Conservation (phyloP, 2,113 vertebrate species). For the Todiramphus chloris region DNA sequence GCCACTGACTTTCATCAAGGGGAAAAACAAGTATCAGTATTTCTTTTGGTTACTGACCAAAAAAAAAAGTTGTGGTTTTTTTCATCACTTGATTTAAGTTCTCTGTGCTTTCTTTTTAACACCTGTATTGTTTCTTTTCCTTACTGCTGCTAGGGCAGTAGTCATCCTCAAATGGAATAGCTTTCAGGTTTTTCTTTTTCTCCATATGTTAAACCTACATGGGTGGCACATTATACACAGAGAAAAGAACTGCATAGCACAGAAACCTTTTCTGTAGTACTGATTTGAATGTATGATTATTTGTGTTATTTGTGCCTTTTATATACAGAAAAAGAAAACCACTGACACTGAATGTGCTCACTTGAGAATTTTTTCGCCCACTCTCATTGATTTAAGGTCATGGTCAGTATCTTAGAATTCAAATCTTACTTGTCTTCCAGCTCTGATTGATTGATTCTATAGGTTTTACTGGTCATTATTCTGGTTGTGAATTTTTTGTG, state of each 20-base stretch:
- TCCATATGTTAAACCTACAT: background rate
- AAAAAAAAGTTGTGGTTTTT: background rate
- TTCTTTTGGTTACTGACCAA: background rate
- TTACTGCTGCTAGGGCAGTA: background rate
- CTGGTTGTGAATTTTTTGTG: background rate
- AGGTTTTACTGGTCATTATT: background rate
- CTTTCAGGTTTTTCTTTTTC: background rate
- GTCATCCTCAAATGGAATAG: background rate
- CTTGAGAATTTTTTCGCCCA: background rate
- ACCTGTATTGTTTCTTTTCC: background rate
- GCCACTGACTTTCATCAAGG: background rate
- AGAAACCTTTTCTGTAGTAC: background rate
- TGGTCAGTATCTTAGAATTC: conserved; percentile 1
- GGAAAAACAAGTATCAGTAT: background rate
- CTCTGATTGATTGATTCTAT: conserved; percentile 10
- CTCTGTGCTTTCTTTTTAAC: background rate
- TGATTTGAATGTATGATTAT: background rate
- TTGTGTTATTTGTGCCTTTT: background rate
- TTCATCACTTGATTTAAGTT: background rate
- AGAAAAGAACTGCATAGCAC: background rate
- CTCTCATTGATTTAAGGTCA: background rate
- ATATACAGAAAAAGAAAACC: background rate
- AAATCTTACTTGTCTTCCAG: conserved; percentile 2
- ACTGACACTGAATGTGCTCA: background rate
- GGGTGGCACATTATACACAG: background rate